Conservation (phyloP, 1,140 invertebrate genomes). For the Microplitis demolitor region DNA sequence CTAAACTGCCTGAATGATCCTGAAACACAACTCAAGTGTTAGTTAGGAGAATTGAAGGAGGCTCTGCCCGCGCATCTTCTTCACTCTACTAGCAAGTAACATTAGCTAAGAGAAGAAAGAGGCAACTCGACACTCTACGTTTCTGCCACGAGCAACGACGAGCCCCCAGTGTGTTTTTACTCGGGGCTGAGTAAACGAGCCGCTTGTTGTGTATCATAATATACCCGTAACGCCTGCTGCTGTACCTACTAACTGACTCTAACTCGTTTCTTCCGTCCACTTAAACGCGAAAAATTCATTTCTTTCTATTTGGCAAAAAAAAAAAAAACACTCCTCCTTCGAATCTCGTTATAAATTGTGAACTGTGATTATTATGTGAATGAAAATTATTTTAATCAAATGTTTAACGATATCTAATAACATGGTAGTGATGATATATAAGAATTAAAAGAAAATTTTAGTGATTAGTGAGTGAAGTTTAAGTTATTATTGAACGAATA, state of each 20-base stretch:
- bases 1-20: background rate
- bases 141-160: constrained; percentile 39
- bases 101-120: constrained; percentile 9
- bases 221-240: constrained; percentile 29
- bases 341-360: too few species aligned
- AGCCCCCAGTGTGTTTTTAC: constrained; percentile 61
- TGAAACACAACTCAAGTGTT: background rate
- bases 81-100: background rate
- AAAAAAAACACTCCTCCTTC: background rate
- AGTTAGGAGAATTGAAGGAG: background rate
- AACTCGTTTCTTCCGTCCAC: background rate
- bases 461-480: background rate
- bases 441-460: too few species aligned
- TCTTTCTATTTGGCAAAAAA: background rate
- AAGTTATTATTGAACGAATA: background rate
- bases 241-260: background rate
- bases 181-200: constrained; percentile 60
- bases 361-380: too few species aligned
- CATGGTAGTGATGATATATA: too few species aligned
- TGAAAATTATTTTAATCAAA: too few species aligned
- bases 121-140: constrained; percentile 29
- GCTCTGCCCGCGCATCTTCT: constrained; percentile 3
- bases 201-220: constrained; percentile 62
- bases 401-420: too few species aligned
- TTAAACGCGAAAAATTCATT: background rate